Conservation (phyloP, 1,140 invertebrate genomes). For the Metaphire vulgaris region DNA sequence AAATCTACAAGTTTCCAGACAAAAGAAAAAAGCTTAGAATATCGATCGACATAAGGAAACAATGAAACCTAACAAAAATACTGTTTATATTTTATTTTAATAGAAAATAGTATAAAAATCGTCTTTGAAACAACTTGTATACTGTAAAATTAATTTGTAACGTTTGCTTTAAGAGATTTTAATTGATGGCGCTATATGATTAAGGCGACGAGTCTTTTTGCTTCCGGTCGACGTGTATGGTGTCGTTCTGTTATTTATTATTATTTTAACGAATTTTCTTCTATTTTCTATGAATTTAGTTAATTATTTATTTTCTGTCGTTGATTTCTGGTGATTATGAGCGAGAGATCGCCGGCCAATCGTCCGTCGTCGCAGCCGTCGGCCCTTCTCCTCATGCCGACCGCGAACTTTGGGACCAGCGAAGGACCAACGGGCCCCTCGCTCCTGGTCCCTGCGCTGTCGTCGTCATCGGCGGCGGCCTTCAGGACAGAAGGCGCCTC, state of each 20-base stretch:
- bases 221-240: not conserved
- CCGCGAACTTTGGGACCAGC: not conserved
- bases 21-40: not conserved
- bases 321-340: not conserved
- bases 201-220: not conserved
- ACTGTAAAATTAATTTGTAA: not conserved
- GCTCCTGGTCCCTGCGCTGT: not conserved
- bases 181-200: not conserved
- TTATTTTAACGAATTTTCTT: not conserved
- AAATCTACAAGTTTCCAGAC: not conserved
- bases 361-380: not conserved
- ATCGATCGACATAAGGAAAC: not conserved
- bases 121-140: not conserved
- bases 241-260: not conserved
- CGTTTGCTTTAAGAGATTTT: not conserved
- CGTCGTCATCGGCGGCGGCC: too few relatives aligned
- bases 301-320: not conserved
- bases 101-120: too few relatives aligned
- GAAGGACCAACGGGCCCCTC: not conserved
- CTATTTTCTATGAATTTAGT: not conserved
- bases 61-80: too few relatives aligned
- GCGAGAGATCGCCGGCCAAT: not conserved
- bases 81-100: too few relatives aligned
- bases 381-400: not conserved
- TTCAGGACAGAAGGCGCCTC: too few relatives aligned